A percentile compares a stretch with the other conserved stretches of the same genome.
Conservation (phyloP, 2,113 vertebrate species). For the Notiomystis cincta region DNA sequence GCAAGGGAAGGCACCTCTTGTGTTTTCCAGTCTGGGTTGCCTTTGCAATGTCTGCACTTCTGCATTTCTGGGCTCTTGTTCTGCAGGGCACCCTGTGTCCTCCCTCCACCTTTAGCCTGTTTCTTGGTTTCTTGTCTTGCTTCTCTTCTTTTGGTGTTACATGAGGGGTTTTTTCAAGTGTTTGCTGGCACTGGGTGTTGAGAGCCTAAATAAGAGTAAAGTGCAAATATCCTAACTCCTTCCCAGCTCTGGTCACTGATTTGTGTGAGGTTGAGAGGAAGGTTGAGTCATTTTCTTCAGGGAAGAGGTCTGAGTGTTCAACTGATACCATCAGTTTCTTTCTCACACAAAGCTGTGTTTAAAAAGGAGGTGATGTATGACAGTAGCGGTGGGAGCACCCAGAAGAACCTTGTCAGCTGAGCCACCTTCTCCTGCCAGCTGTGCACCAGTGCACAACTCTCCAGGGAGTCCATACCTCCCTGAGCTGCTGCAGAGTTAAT, state of each 20-base stretch:
- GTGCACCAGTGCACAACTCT: not conserved
- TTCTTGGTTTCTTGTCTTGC: not conserved
- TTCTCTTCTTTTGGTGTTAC: not conserved
- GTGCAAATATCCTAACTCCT: rapidly evolving
- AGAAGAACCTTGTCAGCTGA: not conserved
- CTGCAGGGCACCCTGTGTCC: not conserved
- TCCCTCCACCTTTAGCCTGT: not conserved
- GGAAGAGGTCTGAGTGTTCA: not conserved
- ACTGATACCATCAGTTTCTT: not conserved
- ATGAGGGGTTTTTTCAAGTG: not conserved
- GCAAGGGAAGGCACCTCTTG: rapidly evolving
- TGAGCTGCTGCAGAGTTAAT: not conserved
- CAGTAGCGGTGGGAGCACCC: not conserved
- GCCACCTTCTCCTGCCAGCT: not conserved
- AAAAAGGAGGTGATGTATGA: not conserved
- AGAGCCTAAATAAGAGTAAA: not conserved
- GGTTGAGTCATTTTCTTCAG: not conserved
- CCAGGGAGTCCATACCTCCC: not conserved
- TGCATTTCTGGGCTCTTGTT: not conserved
- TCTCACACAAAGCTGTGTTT: not conserved
- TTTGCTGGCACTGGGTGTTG: not conserved
- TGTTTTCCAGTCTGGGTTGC: not conserved
- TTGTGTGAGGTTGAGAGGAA: not conserved
- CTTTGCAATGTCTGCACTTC: not conserved
- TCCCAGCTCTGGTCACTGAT: not conserved